Evolutionary conservation across 1,140 invertebrate genomes (phyloP).

Genomic region (Pollicipes pollicipes): DNA sequence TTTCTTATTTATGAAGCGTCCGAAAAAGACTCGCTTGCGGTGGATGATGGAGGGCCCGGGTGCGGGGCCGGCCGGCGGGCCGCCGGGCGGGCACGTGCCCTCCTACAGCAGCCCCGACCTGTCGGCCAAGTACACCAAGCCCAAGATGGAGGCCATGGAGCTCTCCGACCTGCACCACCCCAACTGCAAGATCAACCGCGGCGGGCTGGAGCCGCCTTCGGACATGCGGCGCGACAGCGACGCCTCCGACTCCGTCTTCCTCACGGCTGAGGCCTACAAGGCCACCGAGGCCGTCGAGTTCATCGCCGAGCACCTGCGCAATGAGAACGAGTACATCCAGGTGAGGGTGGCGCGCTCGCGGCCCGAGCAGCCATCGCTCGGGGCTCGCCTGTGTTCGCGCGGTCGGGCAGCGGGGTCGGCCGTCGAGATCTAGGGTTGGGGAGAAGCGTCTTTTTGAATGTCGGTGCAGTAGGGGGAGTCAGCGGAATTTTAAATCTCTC

Average conservation of each 20-base stretch:
- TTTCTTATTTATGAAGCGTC: constrained; percentile 71
- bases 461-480: too few species aligned
- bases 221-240: constrained; percentile 57
- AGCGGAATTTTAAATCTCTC: too few species aligned
- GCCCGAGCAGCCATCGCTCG: too few species aligned
- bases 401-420: too few species aligned
- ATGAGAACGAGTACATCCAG: constrained; percentile 93
- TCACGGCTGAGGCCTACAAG: constrained; percentile 71
- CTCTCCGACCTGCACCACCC: constrained; percentile 84
- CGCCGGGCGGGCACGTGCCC: neutral
- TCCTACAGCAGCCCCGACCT: neutral
- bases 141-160: constrained; percentile 53
- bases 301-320: constrained; percentile 91
- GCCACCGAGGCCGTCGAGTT: constrained; percentile 94
- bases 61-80: neutral
- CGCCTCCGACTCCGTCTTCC: constrained; percentile 68
- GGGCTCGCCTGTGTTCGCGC: too few species aligned
- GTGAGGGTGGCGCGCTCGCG: constrained; percentile 36
- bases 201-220: neutral
- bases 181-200: constrained; percentile 79
- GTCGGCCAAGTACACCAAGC: constrained; percentile 16
- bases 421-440: too few species aligned
- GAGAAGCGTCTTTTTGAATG: too few species aligned
- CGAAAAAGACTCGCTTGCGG: constrained; percentile 70
- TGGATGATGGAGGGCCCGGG: constrained; percentile 94